Percentiles rank a stretch among this genome's conserved stretches.
Evolutionary conservation across 2,113 vertebrate genomes (phyloP).

Genomic region (Pleuronectes platessa): DNA sequence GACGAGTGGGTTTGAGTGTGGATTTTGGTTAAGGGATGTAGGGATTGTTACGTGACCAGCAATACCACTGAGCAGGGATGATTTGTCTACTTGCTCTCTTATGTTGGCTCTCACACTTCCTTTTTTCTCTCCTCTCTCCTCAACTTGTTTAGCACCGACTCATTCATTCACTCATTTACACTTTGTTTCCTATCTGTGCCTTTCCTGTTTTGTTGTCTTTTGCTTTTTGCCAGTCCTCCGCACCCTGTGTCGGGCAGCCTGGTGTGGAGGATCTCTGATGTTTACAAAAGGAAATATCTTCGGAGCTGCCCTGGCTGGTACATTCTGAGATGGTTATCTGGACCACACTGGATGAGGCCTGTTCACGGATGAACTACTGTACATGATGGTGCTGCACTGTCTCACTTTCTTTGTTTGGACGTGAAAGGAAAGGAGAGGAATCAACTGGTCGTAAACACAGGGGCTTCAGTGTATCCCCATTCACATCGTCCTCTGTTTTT

Average conservation of each 20-base stretch:
- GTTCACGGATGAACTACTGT: conserved; percentile 58
- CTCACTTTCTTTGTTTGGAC: conserved; percentile 78
- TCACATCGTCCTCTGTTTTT: conserved; percentile 33
- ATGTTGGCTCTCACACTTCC: too few species aligned
- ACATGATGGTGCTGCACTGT: conserved; percentile 65
- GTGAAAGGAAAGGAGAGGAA: conserved; percentile 68
- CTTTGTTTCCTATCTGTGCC: conserved; percentile 10
- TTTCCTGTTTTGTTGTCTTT: conserved; percentile 17
- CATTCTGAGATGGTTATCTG: conserved; percentile 70
- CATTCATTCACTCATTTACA: not conserved
- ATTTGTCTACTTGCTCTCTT: too few species aligned
- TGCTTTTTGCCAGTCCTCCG: conserved; percentile 13
- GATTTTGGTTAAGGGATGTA: not conserved
- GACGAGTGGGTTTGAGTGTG: not conserved
- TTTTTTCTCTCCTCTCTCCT: too few species aligned
- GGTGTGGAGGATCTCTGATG: conserved; percentile 44
- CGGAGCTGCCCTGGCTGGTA: conserved; percentile 60
- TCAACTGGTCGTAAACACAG: conserved; percentile 60
- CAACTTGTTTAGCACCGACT: too few species aligned
- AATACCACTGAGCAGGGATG: not conserved
- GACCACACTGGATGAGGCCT: conserved; percentile 69
- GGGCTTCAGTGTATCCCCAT: conserved; percentile 8
- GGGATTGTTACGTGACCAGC: not conserved
- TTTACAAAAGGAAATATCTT: conserved; percentile 71
- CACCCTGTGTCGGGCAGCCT: not conserved